A percentile compares a stretch with the other conserved stretches of the same genome.
Evolutionary conservation across 2,113 vertebrate species (phyloP).

Genomic region (Lepisosteus osseus): DNA sequence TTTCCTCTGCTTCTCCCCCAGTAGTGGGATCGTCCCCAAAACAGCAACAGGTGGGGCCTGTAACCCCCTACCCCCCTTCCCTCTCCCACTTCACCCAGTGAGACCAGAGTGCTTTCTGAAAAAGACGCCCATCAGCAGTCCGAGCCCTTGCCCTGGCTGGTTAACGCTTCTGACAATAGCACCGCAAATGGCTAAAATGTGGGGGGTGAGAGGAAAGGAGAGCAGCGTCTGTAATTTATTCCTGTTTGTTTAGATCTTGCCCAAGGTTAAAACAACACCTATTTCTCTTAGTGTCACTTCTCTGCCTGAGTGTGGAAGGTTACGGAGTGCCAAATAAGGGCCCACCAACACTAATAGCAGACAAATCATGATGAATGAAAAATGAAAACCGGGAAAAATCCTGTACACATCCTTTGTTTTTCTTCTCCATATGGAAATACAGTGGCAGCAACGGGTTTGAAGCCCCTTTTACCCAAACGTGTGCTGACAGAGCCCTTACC

Average conservation of each 20-base stretch:
- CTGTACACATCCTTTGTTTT: conserved; percentile 24
- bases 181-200: conserved; percentile 18
- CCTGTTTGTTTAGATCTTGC: conserved; percentile 65
- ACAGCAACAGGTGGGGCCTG: too few species aligned
- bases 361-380: conserved; percentile 51
- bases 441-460: conserved; percentile 61
- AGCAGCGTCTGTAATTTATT: conserved; percentile 58
- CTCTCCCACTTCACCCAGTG: too few species aligned
- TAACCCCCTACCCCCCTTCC: too few species aligned
- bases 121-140: not conserved
- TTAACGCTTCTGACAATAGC: not conserved
- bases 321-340: conserved; percentile 55
- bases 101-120: not conserved
- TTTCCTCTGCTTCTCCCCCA: too few species aligned
- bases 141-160: not conserved
- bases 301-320: conserved; percentile 52
- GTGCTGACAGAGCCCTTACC: conserved; percentile 59
- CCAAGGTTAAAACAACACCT: conserved; percentile 69
- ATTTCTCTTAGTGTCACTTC: conserved; percentile 60
- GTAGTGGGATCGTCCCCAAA: too few species aligned
- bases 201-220: conserved; percentile 28
- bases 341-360: conserved; percentile 50
- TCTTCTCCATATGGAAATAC: conserved; percentile 54
- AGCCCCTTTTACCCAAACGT: conserved; percentile 53
- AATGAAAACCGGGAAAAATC: not conserved